Base-by-base conservation (phyloP, 2,113 vertebrate genomes). In the Ibidorhyncha struthersii region DNA sequence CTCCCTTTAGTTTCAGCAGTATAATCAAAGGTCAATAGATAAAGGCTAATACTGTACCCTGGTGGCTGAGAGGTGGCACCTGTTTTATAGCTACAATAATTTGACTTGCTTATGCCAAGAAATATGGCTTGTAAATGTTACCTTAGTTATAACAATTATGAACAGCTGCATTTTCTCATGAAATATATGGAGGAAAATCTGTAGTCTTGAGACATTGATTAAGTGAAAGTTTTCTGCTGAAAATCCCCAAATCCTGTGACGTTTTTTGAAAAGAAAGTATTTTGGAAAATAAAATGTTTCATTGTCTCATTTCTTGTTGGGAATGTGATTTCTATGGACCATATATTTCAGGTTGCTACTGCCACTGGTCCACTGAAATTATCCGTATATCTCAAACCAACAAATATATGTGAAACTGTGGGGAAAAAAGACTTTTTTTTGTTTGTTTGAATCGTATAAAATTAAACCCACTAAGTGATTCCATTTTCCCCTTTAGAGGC, bases 401-500 rank as follows among this genome's bases (percentile, higher is more conserved):
- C 11, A 56, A 10, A 61, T 49, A 14, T 20, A 26, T 50, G 49
- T 43, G 21, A 93, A 80, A 9, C 16, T 32, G 21, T 23, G 26
- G 45, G 20, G 6, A 20, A 73, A 21, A 52, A 15, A 4, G 45
- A 45, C 18, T 19, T 19, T 45, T 45, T 19, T 45, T 79, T 61
- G 6, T 36, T 40, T 50, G 18, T 88, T 95, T 94, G 18, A 70
- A 11, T 62, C 67, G 65, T 77, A 82, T 88, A 93, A 96, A 93
- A 89, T 94, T 36, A 96, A 86, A 29, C 9, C 16, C 95, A 65
- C 17, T 61, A 87, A 87, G 41, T 92, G 38, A 86, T 94, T 72
- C 17, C 10, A 20, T 96, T 97, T 97, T 56, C 26, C 38, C 29
- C 19, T 74, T 92, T 95, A 82, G 81, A 92, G 56, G 50, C 10